Evolutionary conservation across 2,888 invertebrate genomes (phyloP), one percentile per base, ranked within the genome.

Genomic region (Yponomeuta plumbellus): DNA sequence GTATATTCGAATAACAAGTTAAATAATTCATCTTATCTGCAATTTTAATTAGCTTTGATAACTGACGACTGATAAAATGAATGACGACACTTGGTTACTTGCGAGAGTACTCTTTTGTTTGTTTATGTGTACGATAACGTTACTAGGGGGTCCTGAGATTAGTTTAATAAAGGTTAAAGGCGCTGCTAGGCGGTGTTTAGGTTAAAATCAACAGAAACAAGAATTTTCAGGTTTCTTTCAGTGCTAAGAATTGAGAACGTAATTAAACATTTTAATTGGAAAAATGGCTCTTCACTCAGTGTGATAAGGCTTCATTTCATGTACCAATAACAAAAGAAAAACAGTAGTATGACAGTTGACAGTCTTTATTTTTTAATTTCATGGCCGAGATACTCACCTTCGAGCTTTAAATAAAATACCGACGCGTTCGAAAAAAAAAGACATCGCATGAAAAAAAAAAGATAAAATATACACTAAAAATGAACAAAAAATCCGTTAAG

Each of bases 31-130:
- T 74, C 80, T 88, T 90, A 89, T 89, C 88, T 87, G 74, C 83
- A 87, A 87, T 86, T 85, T 70, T 84, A 88, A 88, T 88, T 83
- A 84, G 76, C 73, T 78, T 78, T 82, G 83, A 85, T 84, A 34
- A 57, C 56, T 26, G 13, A 52, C 10, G 4, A 56, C 64, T 64
- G 64, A 64, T 64, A 64, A 26, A 40, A n/a, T n/a, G 21, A 44
- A 21, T 63, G 63, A 63, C 63, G 63, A 44, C 34, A 39, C n/a
- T 62, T 62, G n/a, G 61, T 26, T 62, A 13, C 17, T 52, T 17
- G 44, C 34, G 17, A 61, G n/a, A 2, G 61, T 26, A 11, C 22
- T 52, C n/a, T 58, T 58, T 11, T 58, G 21, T 58, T 58, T 58
- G 58, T 20, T 4, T 17, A 13, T 5, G 13, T 5, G 34, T 5